These are phyloP conservation scores for Sarcophaga peregrina DNA, from an alignment of 1,140 invertebrate genomes.

Conservation along the genomic window DNA sequence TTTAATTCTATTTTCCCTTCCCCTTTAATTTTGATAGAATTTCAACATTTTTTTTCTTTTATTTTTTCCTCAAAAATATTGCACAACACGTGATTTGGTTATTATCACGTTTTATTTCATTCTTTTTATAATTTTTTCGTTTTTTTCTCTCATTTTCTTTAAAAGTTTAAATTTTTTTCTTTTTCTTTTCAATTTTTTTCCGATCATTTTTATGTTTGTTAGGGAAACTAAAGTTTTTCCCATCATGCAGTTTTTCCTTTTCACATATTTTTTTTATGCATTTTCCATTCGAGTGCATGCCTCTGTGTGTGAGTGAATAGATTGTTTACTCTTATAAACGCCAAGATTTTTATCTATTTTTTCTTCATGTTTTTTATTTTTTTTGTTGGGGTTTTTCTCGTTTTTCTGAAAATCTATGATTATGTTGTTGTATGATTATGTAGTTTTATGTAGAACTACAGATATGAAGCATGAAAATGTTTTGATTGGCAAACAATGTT, in stretches of 20 bases:
- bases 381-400: background rate
- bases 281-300: background rate
- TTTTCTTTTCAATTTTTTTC: too few species aligned
- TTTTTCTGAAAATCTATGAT: background rate
- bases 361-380: background rate
- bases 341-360: background rate
- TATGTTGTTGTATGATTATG: background rate
- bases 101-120: conserved; percentile 25
- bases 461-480: conserved; percentile 9
- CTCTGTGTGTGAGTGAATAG: background rate
- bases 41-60: too few species aligned
- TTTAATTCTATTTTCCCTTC: too few species aligned
- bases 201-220: too few species aligned
- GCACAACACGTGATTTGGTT: conserved; percentile 29
- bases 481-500: background rate
- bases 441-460: background rate
- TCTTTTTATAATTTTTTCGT: background rate
- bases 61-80: background rate
- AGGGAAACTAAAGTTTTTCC: background rate
- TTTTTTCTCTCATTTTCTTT: too few species aligned
- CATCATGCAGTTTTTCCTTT: background rate
- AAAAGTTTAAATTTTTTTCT: too few species aligned
- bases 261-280: background rate
- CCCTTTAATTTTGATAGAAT: too few species aligned
- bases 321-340: conserved; percentile 15